Evolutionary conservation across 2,888 invertebrate genomes (phyloP).

Genomic region (Plebejus anna): DNA sequence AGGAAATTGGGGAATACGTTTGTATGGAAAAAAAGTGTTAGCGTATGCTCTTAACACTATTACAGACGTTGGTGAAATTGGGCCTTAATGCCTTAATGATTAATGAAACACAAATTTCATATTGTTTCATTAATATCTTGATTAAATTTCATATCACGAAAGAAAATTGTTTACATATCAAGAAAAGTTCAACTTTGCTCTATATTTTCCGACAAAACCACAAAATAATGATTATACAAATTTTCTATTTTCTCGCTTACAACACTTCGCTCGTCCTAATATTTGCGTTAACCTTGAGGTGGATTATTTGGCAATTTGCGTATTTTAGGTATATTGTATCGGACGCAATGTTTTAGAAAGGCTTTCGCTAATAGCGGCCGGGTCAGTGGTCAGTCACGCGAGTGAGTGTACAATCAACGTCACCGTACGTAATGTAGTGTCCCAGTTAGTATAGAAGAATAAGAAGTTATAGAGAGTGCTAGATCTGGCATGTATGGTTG

Average conservation of each 20-base stretch:
- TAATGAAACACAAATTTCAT: too few species aligned
- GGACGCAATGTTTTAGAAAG: background rate
- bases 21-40: too few species aligned
- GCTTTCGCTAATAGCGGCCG: slow-evolving; percentile 6
- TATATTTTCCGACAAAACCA: background rate
- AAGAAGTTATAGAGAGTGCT: background rate
- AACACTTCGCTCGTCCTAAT: background rate
- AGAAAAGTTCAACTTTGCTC: background rate
- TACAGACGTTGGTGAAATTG: too few species aligned
- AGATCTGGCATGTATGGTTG: background rate
- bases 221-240: background rate
- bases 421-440: background rate
- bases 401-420: slow-evolving; percentile 17
- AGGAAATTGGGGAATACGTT: too few species aligned
- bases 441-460: background rate
- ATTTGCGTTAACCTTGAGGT: background rate
- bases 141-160: background rate
- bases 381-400: slow-evolving; percentile 23
- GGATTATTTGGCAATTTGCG: slow-evolving; percentile 9
- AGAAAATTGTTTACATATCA: too few species aligned
- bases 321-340: background rate
- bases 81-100: too few species aligned
- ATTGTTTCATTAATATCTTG: background rate
- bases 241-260: background rate
- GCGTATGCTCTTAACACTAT: too few species aligned